Evolutionary conservation across 2,888 invertebrate species (phyloP), one percentile per base, ranked within the genome.

Genomic region (Cecidostiba fungosa): DNA sequence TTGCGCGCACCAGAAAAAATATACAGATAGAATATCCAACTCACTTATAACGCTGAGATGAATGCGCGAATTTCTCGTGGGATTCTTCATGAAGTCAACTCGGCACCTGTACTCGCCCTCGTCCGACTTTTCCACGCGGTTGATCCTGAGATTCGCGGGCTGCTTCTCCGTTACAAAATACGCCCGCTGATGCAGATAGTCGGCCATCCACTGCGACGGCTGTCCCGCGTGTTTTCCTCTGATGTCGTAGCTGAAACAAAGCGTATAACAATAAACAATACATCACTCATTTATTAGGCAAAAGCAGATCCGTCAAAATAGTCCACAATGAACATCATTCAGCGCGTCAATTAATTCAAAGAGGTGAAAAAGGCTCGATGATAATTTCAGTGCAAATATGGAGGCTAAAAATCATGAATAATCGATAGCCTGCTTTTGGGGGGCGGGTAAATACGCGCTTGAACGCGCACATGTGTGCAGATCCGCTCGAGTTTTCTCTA

Each of bases 51-150:
- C 96, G 88, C 95, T 95, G 85, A 97, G 94, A 88, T 95, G 94
- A 87, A 97, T 95, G 90, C 96, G 95, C 86, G 96, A 95, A 92
- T 97, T 97, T 88, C 96, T 95, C 14, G 97, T 97, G 0, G 97
- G 97, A 10, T 97, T 97, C 89, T 96, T 95, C 90, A 96, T 95
- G 93, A 97, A 97, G 94, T 97, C 97, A 77, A 97, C 97, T 85
- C 97, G 94, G 92, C 97, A 97, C 86, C 97, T 95, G 93, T 97
- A 97, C 89, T 96, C 95, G 10, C 97, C 97, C 79, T 96, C 96
- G 92, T 97, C 97, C 26, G 94, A 93, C 89, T 95, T 95, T 87
- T 94, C 93, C 85, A 97, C 94, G 89, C 94, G 95, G 91, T 96
- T 95, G 83, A 96, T 95, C 89, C 96, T 95, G 82, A 96, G 94